Conservation (phyloP, 2,797 vertebrate genomes). For the Delichon dasypus region DNA sequence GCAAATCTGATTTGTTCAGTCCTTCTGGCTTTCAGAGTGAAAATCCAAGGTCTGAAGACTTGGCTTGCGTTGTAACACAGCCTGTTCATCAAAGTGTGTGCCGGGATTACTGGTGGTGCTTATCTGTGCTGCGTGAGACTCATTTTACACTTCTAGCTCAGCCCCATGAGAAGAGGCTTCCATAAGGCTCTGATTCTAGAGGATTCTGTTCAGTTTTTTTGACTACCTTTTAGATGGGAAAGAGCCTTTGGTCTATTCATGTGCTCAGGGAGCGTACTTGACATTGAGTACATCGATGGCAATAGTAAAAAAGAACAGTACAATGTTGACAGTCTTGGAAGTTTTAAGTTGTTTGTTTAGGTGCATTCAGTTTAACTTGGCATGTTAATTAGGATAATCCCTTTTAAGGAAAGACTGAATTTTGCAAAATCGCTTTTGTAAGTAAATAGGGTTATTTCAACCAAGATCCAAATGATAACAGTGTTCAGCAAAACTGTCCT, state of each 20-base stretch:
- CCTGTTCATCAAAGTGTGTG: neutral
- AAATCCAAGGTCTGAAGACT: neutral
- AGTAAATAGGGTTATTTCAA: neutral
- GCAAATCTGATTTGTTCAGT: slow-evolving; percentile 6
- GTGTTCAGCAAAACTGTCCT: neutral
- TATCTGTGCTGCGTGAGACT: neutral
- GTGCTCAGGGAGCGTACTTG: neutral
- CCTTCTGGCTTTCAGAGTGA: neutral
- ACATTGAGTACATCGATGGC: neutral
- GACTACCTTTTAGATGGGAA: accelerated
- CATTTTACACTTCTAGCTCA: neutral
- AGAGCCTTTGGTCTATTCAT: neutral
- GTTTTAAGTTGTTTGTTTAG: neutral
- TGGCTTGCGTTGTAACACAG: neutral
- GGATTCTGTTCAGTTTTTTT: neutral
- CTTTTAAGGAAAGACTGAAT: neutral
- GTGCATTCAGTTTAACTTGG: neutral
- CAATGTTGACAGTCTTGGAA: accelerated
- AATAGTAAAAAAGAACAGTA: neutral
- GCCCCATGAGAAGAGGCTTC: neutral
- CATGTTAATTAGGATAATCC: neutral
- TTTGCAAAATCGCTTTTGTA: neutral
- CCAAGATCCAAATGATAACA: neutral
- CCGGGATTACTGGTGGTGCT: neutral
- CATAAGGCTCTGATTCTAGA: neutral